phyloP scores from a whole-genome alignment of 2,888 invertebrate species.

The Rutpela maculata region DNA sequence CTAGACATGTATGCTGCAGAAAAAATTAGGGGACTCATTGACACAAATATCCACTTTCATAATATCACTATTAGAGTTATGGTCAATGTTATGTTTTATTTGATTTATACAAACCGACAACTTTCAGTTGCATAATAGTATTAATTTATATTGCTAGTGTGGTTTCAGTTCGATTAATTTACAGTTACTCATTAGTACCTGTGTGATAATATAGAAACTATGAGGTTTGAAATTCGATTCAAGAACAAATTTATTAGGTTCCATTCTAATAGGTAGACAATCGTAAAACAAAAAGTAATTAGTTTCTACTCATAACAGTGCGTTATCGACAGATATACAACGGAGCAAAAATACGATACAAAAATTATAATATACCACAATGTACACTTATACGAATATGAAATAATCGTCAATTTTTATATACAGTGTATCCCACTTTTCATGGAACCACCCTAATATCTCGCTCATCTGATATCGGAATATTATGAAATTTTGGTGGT shows the following conservation, averaged over 20 bases:
- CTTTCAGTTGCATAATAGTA: neutral
- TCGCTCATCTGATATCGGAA: too few species aligned
- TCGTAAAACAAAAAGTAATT: too few species aligned
- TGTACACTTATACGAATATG: too few species aligned
- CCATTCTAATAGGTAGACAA: neutral
- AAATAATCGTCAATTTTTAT: too few species aligned
- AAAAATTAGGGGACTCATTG: neutral
- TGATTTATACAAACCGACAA: neutral
- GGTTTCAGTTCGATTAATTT: neutral
- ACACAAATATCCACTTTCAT: slow-evolving; percentile 15
- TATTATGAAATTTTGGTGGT: too few species aligned
- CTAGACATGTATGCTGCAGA: neutral
- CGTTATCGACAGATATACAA: too few species aligned
- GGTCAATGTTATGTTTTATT: neutral
- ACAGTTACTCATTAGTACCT: neutral
- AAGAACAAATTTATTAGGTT: neutral
- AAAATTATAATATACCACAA: too few species aligned
- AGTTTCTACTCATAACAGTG: too few species aligned
- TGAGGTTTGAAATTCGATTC: neutral
- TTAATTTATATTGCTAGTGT: neutral
- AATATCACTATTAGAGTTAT: slow-evolving; percentile 5
- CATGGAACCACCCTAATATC: too few species aligned
- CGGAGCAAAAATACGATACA: too few species aligned
- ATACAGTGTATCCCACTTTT: too few species aligned
- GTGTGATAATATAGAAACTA: neutral